Conservation (phyloP, 2,797 vertebrate genomes). For the Brachymystax lenok region DNA sequence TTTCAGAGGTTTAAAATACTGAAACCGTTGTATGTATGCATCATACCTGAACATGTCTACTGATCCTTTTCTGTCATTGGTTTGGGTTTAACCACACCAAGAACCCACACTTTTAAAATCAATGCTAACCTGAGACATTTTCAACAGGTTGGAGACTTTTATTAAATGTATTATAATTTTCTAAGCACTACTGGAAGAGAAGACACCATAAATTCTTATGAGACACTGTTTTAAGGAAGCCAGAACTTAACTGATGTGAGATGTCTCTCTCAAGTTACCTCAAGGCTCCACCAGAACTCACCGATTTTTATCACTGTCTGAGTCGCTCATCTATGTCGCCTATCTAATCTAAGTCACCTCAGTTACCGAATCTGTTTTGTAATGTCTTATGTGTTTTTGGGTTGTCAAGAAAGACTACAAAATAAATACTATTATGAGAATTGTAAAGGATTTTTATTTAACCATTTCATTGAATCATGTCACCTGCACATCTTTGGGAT, state of each 20-base stretch:
- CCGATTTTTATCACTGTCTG: slow-evolving; percentile 66
- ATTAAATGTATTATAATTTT: slow-evolving; percentile 47
- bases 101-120: slow-evolving; percentile 39
- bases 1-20: slow-evolving; percentile 18
- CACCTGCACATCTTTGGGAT: not conserved
- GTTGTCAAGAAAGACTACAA: slow-evolving; percentile 79
- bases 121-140: slow-evolving; percentile 8
- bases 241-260: slow-evolving; percentile 49
- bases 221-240: slow-evolving; percentile 50
- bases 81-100: slow-evolving; percentile 4
- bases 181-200: slow-evolving; percentile 68
- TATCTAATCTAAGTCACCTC: slow-evolving; percentile 68
- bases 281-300: slow-evolving; percentile 64
- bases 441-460: slow-evolving; percentile 2
- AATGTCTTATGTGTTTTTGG: slow-evolving; percentile 78
- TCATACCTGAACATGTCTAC: slow-evolving; percentile 58
- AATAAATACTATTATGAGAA: slow-evolving; percentile 69
- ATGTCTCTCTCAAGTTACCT: slow-evolving; percentile 56
- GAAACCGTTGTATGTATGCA: slow-evolving; percentile 49
- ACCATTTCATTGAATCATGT: not conserved
- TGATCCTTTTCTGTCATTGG: slow-evolving; percentile 39
- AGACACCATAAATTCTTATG: slow-evolving; percentile 47
- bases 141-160: not conserved
- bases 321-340: slow-evolving; percentile 74
- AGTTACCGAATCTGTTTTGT: slow-evolving; percentile 74